Evolutionary conservation across 2,113 vertebrate genomes (phyloP), one percentile per base, ranked within the genome.

Genomic region (Psammodynastes pulverulentus): DNA sequence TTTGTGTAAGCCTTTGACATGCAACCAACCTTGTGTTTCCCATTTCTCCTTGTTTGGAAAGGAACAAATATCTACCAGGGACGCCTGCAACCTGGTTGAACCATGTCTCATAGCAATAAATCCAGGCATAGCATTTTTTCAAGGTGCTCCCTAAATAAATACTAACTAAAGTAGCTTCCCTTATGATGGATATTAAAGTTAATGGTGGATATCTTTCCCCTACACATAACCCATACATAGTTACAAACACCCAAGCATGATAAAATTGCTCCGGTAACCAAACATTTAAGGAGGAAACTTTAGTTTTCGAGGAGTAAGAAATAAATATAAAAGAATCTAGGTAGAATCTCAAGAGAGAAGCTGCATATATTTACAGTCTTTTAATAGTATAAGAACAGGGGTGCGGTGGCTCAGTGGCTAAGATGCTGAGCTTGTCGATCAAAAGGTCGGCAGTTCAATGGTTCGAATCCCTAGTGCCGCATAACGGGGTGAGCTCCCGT

Each of bases 71-170:
- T 58, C 92, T 93, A 21, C 54, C 91, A 93, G 39, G n/a, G 43
- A 12, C 15, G 91, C 62, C 12, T 89, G 24, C 45, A 91, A 91
- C 45, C 93, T 94, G 54, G 2, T 93, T 92, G 93, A 95, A 89
- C 17, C 89, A 90, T 46, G 58, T 62, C 79, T 88, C 54, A 19
- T 88, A 87, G 58, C 87, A 92, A 86, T 90, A 95, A 92, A 93
- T 48, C 34, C 7, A 88, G 39, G 51, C 5, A 84, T 56, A 6
- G 21, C 84, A 85, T 26, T 29, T 48, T 29, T 91, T 53, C 92
- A 95, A 93, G 92, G 90, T 79, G 54, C 21, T 91, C 58, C 86
- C 88, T 88, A 54, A 86, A 45, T 54, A 91, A 87, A 88, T 46
- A 86, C 84, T 5, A 58, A 51, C 84, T 52, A 91, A 92, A 93